Evolutionary conservation across 2,888 invertebrate species (phyloP), one percentile per base, ranked within the genome.

Genomic region (Ornithoptera alexandrae): DNA sequence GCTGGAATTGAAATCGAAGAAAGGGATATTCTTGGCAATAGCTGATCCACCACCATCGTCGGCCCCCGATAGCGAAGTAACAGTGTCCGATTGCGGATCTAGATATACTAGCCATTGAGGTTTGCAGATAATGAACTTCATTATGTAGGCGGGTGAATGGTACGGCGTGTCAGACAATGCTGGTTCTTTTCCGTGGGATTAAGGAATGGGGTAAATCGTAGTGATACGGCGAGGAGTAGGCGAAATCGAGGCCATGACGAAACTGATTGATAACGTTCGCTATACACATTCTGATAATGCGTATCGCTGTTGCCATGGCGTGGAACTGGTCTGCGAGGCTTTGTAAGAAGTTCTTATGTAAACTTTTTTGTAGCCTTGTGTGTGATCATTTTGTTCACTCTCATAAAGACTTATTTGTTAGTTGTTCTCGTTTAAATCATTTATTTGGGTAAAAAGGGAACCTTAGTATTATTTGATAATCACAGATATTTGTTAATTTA

Each of bases 231-330:
- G 80, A 83, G 86, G 88, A 82, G 88, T 87, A 88, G 90, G 88
- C 83, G 77, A 77, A 84, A 89, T 89, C 79, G 88, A 81, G 90
- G 90, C 79, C 90, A 85, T 84, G 87, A 87, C 89, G 89, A 86
- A 88, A 89, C 84, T 87, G 89, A 89, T 89, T 90, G 90, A 91
- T 92, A 90, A 89, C 84, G 83, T 80, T 78, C 77, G 76, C 78
- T 79, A 76, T 81, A 81, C 83, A 81, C 80, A 83, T 82, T 74
- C 79, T 82, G 83, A 84, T 86, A 81, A 76, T 81, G 80, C 79
- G 76, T 75, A 72, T 74, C 75, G 76, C 75, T 82, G 87, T 88
- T 86, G 82, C 89, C 81, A 86, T 79, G 84, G 80, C 72, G 58
- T 7, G 64, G 63, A 17, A 22, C 10, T 30, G 58, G 57, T 39